Evolutionary conservation across 2,888 invertebrate species (phyloP), one percentile per base, ranked within the genome.

Genomic region (Leucophora obtusa): DNA sequence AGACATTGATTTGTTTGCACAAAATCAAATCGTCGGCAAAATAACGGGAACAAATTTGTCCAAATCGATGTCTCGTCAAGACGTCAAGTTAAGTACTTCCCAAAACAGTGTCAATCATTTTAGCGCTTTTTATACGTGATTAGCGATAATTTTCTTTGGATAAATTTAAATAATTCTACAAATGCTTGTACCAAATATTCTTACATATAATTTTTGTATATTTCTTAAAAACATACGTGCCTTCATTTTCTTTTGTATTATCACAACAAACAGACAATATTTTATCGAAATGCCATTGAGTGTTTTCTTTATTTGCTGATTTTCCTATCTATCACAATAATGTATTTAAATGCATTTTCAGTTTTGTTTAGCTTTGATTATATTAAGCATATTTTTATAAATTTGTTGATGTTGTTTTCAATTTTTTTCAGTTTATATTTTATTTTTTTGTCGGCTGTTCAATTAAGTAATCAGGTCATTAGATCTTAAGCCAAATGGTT

Each of bases 391-490:
- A 47, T 2, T 47, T 47, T 47, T 62, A 60, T 54, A 15, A 33
- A 66, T 51, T 73, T 74, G 62, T 66, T 75, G 70, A 66, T 71
- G 60, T 59, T 76, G 53, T 73, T 54, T 58, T 43, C 10, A 59
- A 60, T 81, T 47, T 28, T 38, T 72, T 54, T 62, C 51, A 53
- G 11, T 33, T 68, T 50, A 60, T 69, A 58, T 66, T 73, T 21
- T 50, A 35, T 68, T 50, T 76, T 82, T 65, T 79, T 83, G 83
- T 84, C 79, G 83, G 82, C 66, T 80, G 82, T 84, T 85, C 85
- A 85, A 84, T 85, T 85, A 84, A 84, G 84, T 84, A 86, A 86
- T 86, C 85, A 85, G 86, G 86, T 86, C 86, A 85, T 85, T 83
- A 84, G 85, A 85, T 83, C 84, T 86, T 82, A 83, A 84, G 84